These are phyloP conservation scores for Drosophila gunungcola DNA, from an alignment of 1,140 invertebrate genomes.

Conservation along the genomic window DNA sequence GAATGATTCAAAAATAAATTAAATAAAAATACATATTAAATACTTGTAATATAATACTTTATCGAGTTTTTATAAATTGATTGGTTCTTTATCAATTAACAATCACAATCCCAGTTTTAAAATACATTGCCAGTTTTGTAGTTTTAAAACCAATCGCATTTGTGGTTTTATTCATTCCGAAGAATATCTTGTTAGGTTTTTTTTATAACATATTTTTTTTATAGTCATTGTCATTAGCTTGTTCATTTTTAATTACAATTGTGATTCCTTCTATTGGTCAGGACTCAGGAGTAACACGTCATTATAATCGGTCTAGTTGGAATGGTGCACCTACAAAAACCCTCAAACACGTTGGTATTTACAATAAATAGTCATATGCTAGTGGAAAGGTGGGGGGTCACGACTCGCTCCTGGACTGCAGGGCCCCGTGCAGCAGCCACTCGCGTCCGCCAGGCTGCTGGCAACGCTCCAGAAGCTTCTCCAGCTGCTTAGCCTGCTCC, in stretches of 20 bases:
- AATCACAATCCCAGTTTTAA: not conserved
- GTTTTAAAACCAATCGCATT: constrained; percentile 2
- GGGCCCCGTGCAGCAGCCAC: constrained; percentile 45
- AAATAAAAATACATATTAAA: too few relatives aligned
- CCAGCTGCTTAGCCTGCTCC: constrained; percentile 31
- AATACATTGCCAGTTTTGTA: constrained; percentile 4
- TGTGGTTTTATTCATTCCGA: not conserved
- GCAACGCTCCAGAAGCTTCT: constrained; percentile 40
- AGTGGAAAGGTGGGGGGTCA: constrained; percentile 12
- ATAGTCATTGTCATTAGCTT: not conserved
- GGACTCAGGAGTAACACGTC: constrained; percentile 6
- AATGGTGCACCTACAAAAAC: constrained; percentile 2
- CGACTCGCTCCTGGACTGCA: constrained; percentile 27
- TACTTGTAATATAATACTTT: too few relatives aligned
- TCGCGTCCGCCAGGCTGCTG: constrained; percentile 62
- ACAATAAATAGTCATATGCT: constrained; percentile 18
- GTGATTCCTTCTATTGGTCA: not conserved
- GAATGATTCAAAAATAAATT: too few relatives aligned
- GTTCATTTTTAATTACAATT: not conserved
- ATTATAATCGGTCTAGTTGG: constrained; percentile 2
- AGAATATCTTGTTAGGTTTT: not conserved
- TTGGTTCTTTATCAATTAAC: not conserved
- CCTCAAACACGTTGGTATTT: constrained; percentile 8
- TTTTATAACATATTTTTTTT: constrained; percentile 4
- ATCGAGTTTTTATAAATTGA: not conserved